These are phyloP conservation scores for Ceyx melanurus DNA, from an alignment of 2,113 vertebrate species.

Conservation along the genomic window DNA sequence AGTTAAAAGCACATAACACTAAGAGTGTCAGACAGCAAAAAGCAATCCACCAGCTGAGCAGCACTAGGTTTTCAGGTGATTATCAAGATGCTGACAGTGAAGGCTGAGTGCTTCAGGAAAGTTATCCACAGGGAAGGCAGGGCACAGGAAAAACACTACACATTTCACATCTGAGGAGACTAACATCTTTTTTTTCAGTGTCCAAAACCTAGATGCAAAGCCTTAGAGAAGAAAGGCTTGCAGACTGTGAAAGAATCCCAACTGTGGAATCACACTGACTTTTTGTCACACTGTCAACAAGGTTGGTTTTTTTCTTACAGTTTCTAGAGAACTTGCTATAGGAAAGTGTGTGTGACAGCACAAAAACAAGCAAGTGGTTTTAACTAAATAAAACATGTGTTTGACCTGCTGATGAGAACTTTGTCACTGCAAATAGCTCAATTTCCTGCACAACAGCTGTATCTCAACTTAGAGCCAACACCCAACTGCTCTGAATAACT, in stretches of 20 bases:
- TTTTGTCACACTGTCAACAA: not conserved
- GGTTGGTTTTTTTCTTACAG: not conserved
- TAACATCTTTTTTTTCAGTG: not conserved
- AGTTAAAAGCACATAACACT: not conserved
- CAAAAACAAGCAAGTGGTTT: not conserved
- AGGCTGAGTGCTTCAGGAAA: not conserved
- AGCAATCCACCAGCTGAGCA: not conserved
- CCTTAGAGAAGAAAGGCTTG: not conserved
- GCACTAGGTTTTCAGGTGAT: not conserved
- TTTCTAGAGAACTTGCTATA: not conserved
- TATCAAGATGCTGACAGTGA: not conserved
- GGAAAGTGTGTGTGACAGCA: not conserved
- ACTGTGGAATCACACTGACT: not conserved
- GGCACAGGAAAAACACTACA: accelerated
- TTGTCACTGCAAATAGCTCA: not conserved
- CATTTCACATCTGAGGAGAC: not conserved
- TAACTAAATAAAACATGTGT: not conserved
- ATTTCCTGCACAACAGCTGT: not conserved
- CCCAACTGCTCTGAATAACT: accelerated
- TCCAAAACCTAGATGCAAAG: not conserved
- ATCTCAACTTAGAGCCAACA: not conserved
- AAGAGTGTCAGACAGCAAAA: not conserved
- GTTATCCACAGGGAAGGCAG: not conserved
- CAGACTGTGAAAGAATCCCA: not conserved
- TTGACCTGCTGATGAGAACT: not conserved